Evolutionary conservation across 2,113 vertebrate species (phyloP).

Genomic region (Colinus virginianus): DNA sequence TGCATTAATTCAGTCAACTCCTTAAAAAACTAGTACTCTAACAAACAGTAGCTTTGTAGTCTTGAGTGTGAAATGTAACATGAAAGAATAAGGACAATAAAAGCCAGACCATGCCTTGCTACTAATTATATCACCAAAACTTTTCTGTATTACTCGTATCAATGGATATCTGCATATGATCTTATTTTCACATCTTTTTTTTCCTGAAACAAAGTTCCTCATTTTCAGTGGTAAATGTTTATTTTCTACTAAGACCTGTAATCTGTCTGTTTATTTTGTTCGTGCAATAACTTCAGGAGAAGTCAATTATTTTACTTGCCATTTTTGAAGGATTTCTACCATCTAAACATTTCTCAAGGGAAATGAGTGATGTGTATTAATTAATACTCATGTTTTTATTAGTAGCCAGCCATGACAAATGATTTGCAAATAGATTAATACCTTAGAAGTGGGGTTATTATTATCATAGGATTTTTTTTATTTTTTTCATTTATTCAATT

Average conservation of each 20-base stretch:
- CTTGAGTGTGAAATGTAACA: background rate
- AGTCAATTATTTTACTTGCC: background rate
- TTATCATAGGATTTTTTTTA: background rate
- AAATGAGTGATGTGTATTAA: background rate
- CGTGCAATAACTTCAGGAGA: background rate
- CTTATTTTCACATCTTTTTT: background rate
- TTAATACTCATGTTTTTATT: background rate
- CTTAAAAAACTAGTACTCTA: background rate
- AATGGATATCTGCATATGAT: background rate
- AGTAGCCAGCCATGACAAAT: background rate
- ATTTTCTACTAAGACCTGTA: background rate
- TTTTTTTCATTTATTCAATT: slow-evolving; percentile 42
- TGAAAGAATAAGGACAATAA: background rate
- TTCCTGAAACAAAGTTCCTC: background rate
- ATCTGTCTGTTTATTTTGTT: background rate
- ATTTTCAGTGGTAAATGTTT: background rate
- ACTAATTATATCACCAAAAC: background rate
- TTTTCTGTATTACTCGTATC: background rate
- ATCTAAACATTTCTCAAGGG: slow-evolving; percentile 3
- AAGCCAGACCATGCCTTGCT: background rate
- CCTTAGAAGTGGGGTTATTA: background rate
- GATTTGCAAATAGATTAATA: background rate
- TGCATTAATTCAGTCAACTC: background rate
- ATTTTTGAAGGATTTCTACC: background rate
- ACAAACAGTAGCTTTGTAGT: background rate